Conservation (phyloP, 2,797 vertebrate genomes). For the Enteromius viviparus region DNA sequence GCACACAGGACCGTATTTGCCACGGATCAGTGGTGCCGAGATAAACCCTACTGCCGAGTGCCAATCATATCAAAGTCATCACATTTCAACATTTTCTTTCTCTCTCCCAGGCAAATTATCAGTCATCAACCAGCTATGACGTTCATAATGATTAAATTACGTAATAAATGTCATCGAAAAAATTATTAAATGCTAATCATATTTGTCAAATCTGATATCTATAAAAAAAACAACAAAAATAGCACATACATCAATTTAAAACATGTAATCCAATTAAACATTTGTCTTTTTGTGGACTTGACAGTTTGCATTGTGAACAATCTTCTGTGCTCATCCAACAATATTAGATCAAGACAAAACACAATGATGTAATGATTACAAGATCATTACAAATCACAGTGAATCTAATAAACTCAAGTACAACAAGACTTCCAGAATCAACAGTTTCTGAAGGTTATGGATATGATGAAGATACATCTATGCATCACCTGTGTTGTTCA, state of each 20-base stretch:
- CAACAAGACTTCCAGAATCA: background rate
- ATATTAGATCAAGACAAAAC: background rate
- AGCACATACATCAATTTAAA: slow-evolving; percentile 19
- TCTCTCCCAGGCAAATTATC: slow-evolving; percentile 15
- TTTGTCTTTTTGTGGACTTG: slow-evolving; percentile 25
- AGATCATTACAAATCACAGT: background rate
- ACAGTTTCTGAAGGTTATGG: too few species aligned
- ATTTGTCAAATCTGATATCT: background rate
- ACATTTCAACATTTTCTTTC: background rate
- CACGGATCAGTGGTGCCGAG: background rate
- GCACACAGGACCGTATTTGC: background rate
- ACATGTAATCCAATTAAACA: slow-evolving; percentile 46
- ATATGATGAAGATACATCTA: too few species aligned
- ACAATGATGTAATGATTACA: too few species aligned
- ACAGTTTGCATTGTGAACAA: slow-evolving; percentile 28
- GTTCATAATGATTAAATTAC: slow-evolving; percentile 29
- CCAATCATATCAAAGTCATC: slow-evolving; percentile 14
- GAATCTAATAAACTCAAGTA: too few species aligned
- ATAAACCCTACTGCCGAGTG: slow-evolving; percentile 18
- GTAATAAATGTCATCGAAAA: slow-evolving; percentile 19
- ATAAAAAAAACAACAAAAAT: slow-evolving; percentile 24
- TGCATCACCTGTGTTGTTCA: too few species aligned
- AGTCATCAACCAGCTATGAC: slow-evolving; percentile 4
- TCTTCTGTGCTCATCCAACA: background rate
- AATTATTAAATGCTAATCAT: background rate